Evolutionary conservation across 2,797 vertebrate species (phyloP), one percentile per base, ranked within the genome.

Genomic region (Premnoplex brunnescens): DNA sequence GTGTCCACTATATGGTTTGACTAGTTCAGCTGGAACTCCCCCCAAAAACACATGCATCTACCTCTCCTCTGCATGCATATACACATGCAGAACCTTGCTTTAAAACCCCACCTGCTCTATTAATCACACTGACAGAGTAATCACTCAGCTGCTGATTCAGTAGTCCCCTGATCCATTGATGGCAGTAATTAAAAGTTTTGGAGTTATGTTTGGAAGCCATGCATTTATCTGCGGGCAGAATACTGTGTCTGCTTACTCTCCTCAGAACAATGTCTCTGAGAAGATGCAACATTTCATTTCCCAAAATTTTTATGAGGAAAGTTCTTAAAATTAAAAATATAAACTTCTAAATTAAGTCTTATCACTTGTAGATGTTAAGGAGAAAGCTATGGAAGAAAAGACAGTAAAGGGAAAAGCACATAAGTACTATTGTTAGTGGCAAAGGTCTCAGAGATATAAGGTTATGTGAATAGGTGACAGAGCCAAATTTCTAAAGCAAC

Each of bases 111-210:
- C 44, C 43, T 67, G 18, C 12, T 60, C 74, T 91, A 27, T 88
- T 91, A 89, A 96, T 97, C 80, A 93, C 34, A 18, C 46, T 67
- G 56, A 67, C 71, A 81, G 39, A 81, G 13, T 82, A 87, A 85
- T 91, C 72, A 58, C 36, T 90, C 85, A 72, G 54, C 37, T 87
- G 37, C 63, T 87, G 24, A 46, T 46, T 46, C 44, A 46, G 44
- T 21, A 46, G 43, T 84, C 51, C 44, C 20, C 46, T 91, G 52
- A 90, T 73, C 79, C 59, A 67, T 32, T 87, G 83, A 59, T 87
- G 56, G 16, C 52, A 54, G 24, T 64, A 87, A 81, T 87, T 71
- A 78, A 54, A 88, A 85, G 44, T 76, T 93, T 76, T 67, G 55
- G 24, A 75, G 34, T 59, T 34, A 11, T 8, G 32, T 82, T 76